phyloP scores from a whole-genome alignment of 1,140 invertebrate species.

The Ips nitidus region DNA sequence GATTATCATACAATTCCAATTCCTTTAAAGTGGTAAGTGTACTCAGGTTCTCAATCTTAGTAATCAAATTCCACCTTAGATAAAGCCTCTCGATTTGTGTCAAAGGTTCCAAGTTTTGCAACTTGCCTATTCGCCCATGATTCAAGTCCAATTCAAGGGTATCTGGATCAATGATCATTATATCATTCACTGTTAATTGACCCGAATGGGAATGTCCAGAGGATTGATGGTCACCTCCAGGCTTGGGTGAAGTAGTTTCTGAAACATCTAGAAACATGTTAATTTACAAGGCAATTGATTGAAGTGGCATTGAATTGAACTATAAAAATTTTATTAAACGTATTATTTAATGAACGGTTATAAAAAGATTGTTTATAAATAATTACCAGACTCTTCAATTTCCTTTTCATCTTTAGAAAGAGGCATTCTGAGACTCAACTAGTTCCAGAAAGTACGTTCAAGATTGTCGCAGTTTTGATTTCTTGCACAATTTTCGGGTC shows the following conservation, averaged over 20 bases:
- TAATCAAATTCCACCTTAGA: constrained; percentile 93
- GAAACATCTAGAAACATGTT: neutral
- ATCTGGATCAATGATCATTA: constrained; percentile 50
- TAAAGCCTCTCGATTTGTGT: constrained; percentile 76
- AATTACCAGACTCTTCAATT: too few species aligned
- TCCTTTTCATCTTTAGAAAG: too few species aligned
- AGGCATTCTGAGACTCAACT: too few species aligned
- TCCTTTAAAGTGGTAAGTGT: constrained; percentile 76
- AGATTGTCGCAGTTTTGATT: too few species aligned
- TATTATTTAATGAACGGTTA: too few species aligned
- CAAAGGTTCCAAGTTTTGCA: constrained; percentile 79
- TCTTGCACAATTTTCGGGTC: too few species aligned
- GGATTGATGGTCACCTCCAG: neutral
- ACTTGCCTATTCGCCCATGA: constrained; percentile 79
- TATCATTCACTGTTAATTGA: constrained; percentile 48
- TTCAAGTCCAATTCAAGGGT: constrained; percentile 77
- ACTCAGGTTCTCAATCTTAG: constrained; percentile 87
- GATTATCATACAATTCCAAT: constrained; percentile 96
- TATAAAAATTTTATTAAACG: too few species aligned
- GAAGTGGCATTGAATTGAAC: too few species aligned
- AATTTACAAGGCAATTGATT: neutral
- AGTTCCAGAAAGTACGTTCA: too few species aligned
- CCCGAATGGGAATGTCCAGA: constrained; percentile 3
- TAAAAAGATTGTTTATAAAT: too few species aligned
- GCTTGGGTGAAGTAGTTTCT: neutral